Base-by-base conservation (phyloP, 2,113 vertebrate species). In the Vanacampus margaritifer region DNA sequence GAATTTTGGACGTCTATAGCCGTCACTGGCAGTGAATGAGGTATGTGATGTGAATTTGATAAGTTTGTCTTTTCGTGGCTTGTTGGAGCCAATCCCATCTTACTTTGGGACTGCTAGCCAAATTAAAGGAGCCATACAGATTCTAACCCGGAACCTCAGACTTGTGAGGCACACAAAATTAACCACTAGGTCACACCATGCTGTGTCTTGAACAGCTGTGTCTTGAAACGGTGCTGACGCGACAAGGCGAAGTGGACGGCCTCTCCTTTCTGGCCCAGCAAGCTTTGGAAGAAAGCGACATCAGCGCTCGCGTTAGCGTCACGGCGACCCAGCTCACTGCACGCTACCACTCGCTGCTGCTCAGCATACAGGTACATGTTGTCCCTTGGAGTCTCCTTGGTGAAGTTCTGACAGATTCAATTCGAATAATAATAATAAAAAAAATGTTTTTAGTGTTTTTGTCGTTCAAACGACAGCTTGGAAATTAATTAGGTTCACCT, bases 231-330 rank as follows among this genome's bases (percentile, higher is more conserved):
- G 89, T 93, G 64, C 75, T 90, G 5, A 0, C 90, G 0, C 92
- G 93, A 69, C 95, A 95, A 89, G 92, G 93, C 26, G 95, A 98
- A 64, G 93, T 99, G 2, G 97, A 98, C 62, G 93, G 94, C 19
- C 93, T 98, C 43, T 94, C 94, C 0, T 71, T 91, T 5, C 81
- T 96, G 64, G 94, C 95, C 2, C 95, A 99, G 89, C 93, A 97
- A 89, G 91, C 98, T 64, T 83, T 98, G 72, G 95, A 98, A 19
- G 95, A 96, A 86, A 93, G 89, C 73, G 93, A 93, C 35, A 91
- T 93, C 79, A 93, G 90, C 69, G 93, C 93, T 81, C 84, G 87
- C 14, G 86, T 94, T 80, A 94, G 95, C 69, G 91, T 89, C 65
- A 94, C 94, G 66, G 94, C 95, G 65, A 96, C 95, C 0, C 94